Percentiles rank a stretch among this genome's conserved stretches.
These are phyloP conservation scores for Glyptemys insculpta DNA, from an alignment of 2,797 vertebrate species.

Conservation along the genomic window DNA sequence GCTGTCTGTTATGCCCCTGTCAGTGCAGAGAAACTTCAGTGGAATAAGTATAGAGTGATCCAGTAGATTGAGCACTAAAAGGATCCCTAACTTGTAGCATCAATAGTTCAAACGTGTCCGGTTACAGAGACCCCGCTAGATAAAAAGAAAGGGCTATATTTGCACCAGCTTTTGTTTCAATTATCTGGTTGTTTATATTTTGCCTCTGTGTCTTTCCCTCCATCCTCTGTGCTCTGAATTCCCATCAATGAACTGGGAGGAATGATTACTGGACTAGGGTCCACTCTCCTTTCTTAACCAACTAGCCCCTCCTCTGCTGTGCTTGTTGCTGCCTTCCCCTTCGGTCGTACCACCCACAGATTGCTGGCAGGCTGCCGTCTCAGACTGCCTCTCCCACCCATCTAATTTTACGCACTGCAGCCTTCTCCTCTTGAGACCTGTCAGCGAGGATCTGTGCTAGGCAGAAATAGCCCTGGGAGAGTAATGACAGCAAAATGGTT, in stretches of 20 bases:
- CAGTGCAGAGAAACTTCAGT: background rate
- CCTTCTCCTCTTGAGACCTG: background rate
- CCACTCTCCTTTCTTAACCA: background rate
- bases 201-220: background rate
- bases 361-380: background rate
- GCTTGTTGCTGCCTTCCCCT: background rate
- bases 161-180: background rate
- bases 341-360: fast-evolving
- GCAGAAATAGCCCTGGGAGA: conserved; percentile 9
- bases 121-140: background rate
- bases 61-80: background rate
- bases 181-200: background rate
- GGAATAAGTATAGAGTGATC: background rate
- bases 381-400: background rate
- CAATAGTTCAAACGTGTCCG: fast-evolving
- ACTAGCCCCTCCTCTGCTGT: background rate
- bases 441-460: background rate
- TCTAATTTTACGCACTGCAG: background rate
- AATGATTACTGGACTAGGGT: background rate
- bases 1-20: background rate
- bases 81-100: background rate
- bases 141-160: background rate
- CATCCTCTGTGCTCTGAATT: background rate
- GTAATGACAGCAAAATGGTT: background rate
- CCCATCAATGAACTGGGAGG: background rate